Evolutionary conservation across 2,888 invertebrate genomes (phyloP), one percentile per base, ranked within the genome.

Genomic region (Bruchidius siliquastri): DNA sequence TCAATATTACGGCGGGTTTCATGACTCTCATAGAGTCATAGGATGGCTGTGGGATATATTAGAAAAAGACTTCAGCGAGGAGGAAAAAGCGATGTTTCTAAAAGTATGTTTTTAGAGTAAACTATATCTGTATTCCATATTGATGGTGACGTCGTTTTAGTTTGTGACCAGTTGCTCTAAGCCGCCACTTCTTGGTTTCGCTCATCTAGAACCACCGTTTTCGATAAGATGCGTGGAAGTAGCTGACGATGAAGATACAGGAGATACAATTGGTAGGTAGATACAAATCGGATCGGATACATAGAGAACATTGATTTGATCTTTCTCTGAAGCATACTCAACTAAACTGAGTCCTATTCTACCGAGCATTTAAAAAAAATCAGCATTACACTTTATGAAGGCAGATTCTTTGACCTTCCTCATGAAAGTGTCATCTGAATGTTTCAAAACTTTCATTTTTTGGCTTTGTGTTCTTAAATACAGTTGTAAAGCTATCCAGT

Each of bases 1-100:
- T 13, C 98, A 98, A 87, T 99, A 99, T 88, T 99, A 98, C 88
- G 99, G 99, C 74, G 99, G 99, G 4, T 99, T 99, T 88, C 99
- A 99, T 87, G 96, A 96, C 89, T 96, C 96, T 75, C 99, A 99
- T 88, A 91, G 96, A 79, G 98, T 99, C 72, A 96, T 99, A 71
- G 94, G 95, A 84, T 99, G 99, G 99, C 90, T 99, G 72, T 99
- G 99, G 99, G 98, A 99, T 87, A 96, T 99, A 81, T 88, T 99
- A 77, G 96, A 96, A 82, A 92, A 96, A 81, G 99, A 99, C 87
- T 99, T 99, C 87, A 92, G 90, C 13, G 94, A 96, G 83, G 91
- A 94, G 72, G 99, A 99, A 87, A 92, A 96, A 75, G 94, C 94
- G 81, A 91, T 98, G 84, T 99, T 99, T 88, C 89, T 99, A 6